These are phyloP conservation scores for Zygogramma bicolorata DNA, from an alignment of 2,888 invertebrate species.

Conservation along the genomic window DNA sequence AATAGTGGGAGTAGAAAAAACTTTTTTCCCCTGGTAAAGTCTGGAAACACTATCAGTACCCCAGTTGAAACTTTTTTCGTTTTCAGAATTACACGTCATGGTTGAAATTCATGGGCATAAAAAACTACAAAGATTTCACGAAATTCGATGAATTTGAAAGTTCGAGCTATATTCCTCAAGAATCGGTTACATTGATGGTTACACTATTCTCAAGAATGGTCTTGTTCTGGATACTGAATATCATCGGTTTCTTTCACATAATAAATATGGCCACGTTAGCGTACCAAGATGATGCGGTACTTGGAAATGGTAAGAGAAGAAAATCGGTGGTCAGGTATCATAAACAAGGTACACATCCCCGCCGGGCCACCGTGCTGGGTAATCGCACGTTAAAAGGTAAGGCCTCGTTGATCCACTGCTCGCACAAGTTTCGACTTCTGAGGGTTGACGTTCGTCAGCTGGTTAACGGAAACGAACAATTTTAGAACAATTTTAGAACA, in stretches of 20 bases:
- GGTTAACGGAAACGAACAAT: too few relatives aligned
- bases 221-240: conserved; percentile 55
- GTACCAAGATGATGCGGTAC: conserved; percentile 25
- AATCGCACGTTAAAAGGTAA: too few relatives aligned
- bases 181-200: conserved; percentile 49
- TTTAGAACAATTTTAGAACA: too few relatives aligned
- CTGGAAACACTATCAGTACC: not conserved
- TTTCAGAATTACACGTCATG: conserved; percentile 54
- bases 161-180: conserved; percentile 38
- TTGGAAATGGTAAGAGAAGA: not conserved
- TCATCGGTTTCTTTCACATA: conserved; percentile 52
- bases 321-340: too few relatives aligned
- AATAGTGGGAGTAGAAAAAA: too few relatives aligned
- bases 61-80: conserved; percentile 14
- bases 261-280: conserved; percentile 42
- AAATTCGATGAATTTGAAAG: conserved; percentile 42
- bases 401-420: too few relatives aligned
- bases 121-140: conserved; percentile 48
- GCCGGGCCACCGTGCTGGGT: too few relatives aligned
- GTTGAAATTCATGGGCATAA: conserved; percentile 55
- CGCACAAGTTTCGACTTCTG: too few relatives aligned
- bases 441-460: too few relatives aligned
- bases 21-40: too few relatives aligned
- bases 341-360: too few relatives aligned
- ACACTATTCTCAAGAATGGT: conserved; percentile 50